Conservation (phyloP, 1,140 invertebrate genomes). For the Mycetomoellerius zeteki region DNA sequence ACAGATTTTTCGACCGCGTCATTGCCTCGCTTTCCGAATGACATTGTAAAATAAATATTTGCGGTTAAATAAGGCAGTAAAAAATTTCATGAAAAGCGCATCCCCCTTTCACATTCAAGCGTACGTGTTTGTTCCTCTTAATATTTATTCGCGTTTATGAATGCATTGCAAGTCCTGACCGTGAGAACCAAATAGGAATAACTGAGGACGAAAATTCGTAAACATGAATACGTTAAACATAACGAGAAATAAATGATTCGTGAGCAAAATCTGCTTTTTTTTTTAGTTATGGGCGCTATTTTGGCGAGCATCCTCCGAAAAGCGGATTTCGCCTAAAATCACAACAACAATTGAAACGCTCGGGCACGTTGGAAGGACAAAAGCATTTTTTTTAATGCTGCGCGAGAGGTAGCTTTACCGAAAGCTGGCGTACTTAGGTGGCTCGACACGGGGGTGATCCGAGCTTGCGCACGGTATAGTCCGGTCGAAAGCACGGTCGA, state of each 20-base stretch:
- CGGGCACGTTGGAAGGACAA: slow-evolving; percentile 23
- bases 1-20: slow-evolving; percentile 16
- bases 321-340: slow-evolving; percentile 29
- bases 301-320: neutral
- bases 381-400: slow-evolving; percentile 53
- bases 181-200: no score
- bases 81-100: slow-evolving; percentile 30
- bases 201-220: neutral
- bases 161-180: neutral
- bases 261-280: neutral
- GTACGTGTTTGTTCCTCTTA: no score
- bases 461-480: slow-evolving; percentile 28
- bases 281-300: neutral
- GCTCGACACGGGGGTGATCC: slow-evolving; percentile 14
- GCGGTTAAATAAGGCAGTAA: neutral
- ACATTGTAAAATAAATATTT: slow-evolving; percentile 21
- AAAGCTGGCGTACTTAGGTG: slow-evolving; percentile 65
- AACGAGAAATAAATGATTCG: neutral
- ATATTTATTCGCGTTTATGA: slow-evolving; percentile 26
- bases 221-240: neutral
- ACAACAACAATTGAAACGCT: slow-evolving; percentile 45
- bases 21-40: neutral
- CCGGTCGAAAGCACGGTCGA: slow-evolving; percentile 53
- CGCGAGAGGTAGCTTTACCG: slow-evolving; percentile 43
- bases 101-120: neutral